These are phyloP conservation scores for Cardinalis cardinalis DNA, from an alignment of 2,113 vertebrate genomes.

Conservation along the genomic window DNA sequence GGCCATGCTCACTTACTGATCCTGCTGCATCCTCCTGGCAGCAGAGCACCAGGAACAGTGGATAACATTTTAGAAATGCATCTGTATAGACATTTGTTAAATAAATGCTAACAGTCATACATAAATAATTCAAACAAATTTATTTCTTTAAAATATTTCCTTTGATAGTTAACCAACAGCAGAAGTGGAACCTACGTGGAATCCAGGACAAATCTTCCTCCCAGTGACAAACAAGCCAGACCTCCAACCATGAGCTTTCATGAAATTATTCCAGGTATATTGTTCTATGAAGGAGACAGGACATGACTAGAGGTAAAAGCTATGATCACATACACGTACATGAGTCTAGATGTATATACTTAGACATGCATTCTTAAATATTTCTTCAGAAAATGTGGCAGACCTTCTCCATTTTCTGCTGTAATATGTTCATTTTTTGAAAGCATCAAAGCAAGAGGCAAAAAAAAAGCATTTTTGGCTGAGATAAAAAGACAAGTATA, in stretches of 20 bases:
- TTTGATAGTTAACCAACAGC: neutral
- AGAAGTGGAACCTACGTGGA: neutral
- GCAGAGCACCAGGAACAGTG: neutral
- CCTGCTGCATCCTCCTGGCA: neutral
- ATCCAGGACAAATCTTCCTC: neutral
- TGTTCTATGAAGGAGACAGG: neutral
- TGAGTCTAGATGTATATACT: neutral
- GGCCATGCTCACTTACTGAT: neutral
- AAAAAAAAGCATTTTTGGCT: neutral
- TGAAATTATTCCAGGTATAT: neutral
- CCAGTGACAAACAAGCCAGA: neutral
- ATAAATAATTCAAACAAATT: neutral
- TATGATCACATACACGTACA: fast-evolving
- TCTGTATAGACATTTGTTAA: neutral
- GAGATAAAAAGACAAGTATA: neutral
- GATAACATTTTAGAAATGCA: neutral
- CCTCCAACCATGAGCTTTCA: neutral
- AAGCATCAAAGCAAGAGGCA: neutral
- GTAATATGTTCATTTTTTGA: neutral
- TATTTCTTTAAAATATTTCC: neutral
- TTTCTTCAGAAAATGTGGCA: neutral
- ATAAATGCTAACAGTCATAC: neutral
- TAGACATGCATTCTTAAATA: neutral
- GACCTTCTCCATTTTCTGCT: neutral
- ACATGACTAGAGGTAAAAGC: neutral